Evolutionary conservation across 64 coral and sea anemone genomes (phyloP).

Genomic region (Anthopleura sola): DNA sequence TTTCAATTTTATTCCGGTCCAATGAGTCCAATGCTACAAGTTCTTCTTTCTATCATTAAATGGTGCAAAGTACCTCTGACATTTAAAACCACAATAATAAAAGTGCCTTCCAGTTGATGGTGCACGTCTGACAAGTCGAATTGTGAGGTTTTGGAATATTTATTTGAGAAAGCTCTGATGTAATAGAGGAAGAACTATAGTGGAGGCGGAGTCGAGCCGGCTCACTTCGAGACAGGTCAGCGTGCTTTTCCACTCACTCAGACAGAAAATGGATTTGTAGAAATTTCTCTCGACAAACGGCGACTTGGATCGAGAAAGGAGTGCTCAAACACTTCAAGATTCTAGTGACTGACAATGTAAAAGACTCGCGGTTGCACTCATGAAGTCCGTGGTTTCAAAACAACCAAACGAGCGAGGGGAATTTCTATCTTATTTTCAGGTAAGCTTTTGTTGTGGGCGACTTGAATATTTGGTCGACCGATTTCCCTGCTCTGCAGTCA

Average conservation of each 20-base stretch:
- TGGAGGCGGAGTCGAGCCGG: slow-evolving; percentile 20
- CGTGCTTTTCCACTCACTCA: background rate
- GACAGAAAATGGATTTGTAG: background rate
- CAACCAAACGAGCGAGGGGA: background rate
- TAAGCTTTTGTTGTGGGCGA: slow-evolving; percentile 17
- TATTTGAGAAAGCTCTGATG: slow-evolving; percentile 2
- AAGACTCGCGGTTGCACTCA: background rate
- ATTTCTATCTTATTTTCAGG: background rate
- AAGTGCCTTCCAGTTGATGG: background rate
- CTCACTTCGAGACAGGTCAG: slow-evolving; percentile 14
- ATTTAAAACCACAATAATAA: background rate
- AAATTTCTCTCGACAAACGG: background rate
- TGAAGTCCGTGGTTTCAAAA: slow-evolving; percentile 4
- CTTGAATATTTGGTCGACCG: background rate
- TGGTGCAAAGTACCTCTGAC: slow-evolving; percentile 5
- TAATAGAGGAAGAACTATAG: background rate
- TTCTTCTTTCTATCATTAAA: background rate
- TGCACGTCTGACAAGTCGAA: background rate
- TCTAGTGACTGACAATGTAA: slow-evolving; percentile 14
- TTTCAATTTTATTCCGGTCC: background rate
- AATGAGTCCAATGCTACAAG: background rate
- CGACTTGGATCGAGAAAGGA: background rate
- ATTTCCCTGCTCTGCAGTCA: background rate
- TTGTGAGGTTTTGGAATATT: background rate
- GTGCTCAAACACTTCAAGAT: background rate